phyloP scores from a whole-genome alignment of 2,888 invertebrate species.

The Dicranocentrus wangi region DNA sequence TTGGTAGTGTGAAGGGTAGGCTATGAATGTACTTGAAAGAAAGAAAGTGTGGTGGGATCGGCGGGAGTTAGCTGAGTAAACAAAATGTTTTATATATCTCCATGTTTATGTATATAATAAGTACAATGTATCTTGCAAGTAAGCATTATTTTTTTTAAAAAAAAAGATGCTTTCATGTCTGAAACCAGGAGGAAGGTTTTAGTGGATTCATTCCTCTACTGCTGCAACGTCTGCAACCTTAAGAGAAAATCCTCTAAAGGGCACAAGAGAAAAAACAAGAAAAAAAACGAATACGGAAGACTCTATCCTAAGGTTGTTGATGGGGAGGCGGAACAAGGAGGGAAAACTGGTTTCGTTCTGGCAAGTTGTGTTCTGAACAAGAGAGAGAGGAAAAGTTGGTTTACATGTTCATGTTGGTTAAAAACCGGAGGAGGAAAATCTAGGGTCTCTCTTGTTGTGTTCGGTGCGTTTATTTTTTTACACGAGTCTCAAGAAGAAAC shows the following conservation, averaged over 20 bases:
- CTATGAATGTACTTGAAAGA: not conserved
- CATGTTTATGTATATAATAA: slow-evolving; percentile 5
- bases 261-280: slow-evolving; percentile 8
- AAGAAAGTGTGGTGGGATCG: slow-evolving; percentile 20
- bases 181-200: no score
- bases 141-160: slow-evolving; percentile 52
- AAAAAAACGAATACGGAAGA: slow-evolving; percentile 27
- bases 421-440: slow-evolving; percentile 33
- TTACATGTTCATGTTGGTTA: slow-evolving; percentile 47
- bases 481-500: slow-evolving; percentile 34
- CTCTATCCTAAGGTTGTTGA: slow-evolving; percentile 38
- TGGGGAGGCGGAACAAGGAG: slow-evolving; percentile 57
- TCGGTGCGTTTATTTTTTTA: not conserved
- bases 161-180: slow-evolving; percentile 43
- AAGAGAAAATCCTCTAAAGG: slow-evolving; percentile 44
- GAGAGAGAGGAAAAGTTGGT: slow-evolving; percentile 25
- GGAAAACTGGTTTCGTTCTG: slow-evolving; percentile 12
- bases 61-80: slow-evolving; percentile 52
- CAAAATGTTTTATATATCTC: slow-evolving; percentile 43
- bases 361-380: slow-evolving; percentile 24
- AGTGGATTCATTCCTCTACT: no score
- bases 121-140: slow-evolving; percentile 20
- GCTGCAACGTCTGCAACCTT: slow-evolving; percentile 3
- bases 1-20: not conserved
- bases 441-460: slow-evolving; percentile 48